Percentiles rank a stretch among this genome's conserved stretches.
phyloP scores from a whole-genome alignment of 2,888 invertebrate species.

The Monoplex corrugatus region DNA sequence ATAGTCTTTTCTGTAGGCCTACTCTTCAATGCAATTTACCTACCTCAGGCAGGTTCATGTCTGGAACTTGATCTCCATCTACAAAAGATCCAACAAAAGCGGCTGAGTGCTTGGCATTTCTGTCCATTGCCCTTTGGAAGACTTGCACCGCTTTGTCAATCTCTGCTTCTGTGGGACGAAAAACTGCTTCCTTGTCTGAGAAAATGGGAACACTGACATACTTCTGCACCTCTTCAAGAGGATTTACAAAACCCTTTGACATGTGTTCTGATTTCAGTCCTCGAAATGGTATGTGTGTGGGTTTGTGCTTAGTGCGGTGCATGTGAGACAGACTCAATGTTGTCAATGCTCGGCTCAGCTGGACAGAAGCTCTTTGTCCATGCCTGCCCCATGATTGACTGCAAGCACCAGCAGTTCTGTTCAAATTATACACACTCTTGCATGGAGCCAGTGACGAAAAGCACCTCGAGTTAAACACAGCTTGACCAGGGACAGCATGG shows the following conservation, averaged over 20 bases:
- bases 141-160: background rate
- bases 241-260: conserved; percentile 23
- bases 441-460: background rate
- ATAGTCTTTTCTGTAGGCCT: background rate
- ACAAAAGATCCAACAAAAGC: conserved; percentile 23
- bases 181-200: background rate
- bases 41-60: conserved; percentile 42
- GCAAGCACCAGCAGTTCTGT: background rate
- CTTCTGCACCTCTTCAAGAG: conserved; percentile 37
- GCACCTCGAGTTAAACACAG: too few relatives aligned
- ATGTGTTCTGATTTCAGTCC: conserved; percentile 6
- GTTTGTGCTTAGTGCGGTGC: background rate
- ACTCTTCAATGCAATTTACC: too few relatives aligned
- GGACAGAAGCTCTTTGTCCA: background rate
- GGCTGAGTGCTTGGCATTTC: background rate
- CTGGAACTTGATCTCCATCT: conserved; percentile 36
- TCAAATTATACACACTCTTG: background rate
- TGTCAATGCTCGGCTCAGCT: background rate
- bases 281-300: background rate
- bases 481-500: too few relatives aligned
- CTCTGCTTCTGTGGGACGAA: conserved; percentile 28
- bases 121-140: background rate
- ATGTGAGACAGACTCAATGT: background rate
- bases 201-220: conserved; percentile 41
- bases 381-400: background rate